Percentiles rank a stretch among this genome's conserved stretches.
Evolutionary conservation across 2,113 vertebrate species (phyloP).

Genomic region (Cyprinus carpio): DNA sequence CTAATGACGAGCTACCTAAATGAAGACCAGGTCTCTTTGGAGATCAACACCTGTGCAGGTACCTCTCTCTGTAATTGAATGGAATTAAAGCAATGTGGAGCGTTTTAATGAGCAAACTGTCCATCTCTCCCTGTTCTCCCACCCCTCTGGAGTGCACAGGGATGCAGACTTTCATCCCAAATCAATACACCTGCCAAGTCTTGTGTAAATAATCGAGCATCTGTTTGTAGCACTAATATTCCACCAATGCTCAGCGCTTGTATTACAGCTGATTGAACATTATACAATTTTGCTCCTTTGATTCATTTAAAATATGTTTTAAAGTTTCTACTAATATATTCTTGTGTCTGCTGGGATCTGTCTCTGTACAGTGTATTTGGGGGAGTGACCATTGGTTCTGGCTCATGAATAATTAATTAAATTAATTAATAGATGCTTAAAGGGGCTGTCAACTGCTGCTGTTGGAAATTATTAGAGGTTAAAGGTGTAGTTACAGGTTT

Average conservation of each 20-base stretch:
- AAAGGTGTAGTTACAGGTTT: background rate
- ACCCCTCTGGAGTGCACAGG: background rate
- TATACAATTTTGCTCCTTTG: background rate
- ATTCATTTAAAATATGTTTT: background rate
- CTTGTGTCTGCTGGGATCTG: background rate
- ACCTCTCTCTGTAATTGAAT: constrained; percentile 1
- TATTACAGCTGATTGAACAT: background rate
- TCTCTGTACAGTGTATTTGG: background rate
- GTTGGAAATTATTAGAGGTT: background rate
- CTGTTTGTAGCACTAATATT: constrained; percentile 43
- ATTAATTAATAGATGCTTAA: background rate
- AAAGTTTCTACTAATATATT: background rate
- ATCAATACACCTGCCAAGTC: constrained; percentile 37
- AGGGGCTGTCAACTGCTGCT: background rate
- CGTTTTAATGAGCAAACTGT: constrained; percentile 32
- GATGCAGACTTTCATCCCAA: constrained; percentile 38
- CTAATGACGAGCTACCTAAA: constrained; percentile 34
- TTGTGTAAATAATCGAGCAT: constrained; percentile 43
- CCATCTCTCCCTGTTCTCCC: background rate
- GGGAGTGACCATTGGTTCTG: background rate
- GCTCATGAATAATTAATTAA: background rate
- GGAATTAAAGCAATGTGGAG: constrained; percentile 4
- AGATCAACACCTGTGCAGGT: constrained; percentile 47
- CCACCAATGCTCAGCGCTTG: background rate
- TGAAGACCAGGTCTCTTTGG: constrained; percentile 30